Conservation (phyloP, 92 coral and sea anemone genomes). For the Montipora capitata region DNA sequence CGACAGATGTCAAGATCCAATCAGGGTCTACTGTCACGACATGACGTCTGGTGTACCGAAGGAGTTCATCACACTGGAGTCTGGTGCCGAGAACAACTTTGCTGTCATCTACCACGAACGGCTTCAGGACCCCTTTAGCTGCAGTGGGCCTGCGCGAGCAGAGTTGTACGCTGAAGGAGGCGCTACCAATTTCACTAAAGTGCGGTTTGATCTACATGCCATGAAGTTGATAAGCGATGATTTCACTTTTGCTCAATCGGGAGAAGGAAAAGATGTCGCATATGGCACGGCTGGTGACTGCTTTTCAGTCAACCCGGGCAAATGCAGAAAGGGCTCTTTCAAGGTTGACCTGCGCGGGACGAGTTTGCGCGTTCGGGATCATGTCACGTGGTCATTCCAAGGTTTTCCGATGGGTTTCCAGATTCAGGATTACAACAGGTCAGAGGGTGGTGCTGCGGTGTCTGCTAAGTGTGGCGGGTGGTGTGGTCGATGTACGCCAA, state of each 20-base stretch:
- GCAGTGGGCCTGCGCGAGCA: slow-evolving; percentile 81
- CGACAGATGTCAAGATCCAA: slow-evolving; percentile 87
- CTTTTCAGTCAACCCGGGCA: slow-evolving; percentile 89
- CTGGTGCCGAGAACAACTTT: slow-evolving; percentile 89
- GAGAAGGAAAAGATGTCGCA: slow-evolving; percentile 75
- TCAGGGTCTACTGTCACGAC: slow-evolving; percentile 89
- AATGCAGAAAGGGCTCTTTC: slow-evolving; percentile 94
- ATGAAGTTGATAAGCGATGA: slow-evolving; percentile 81
- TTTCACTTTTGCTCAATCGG: slow-evolving; percentile 76
- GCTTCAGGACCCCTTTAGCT: slow-evolving; percentile 87
- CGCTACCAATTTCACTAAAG: slow-evolving; percentile 81
- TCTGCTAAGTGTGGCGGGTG: slow-evolving; percentile 98
- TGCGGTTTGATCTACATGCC: slow-evolving; percentile 81
- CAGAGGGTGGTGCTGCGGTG: slow-evolving; percentile 70
- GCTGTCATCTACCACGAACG: slow-evolving; percentile 87
- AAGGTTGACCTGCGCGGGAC: slow-evolving; percentile 95
- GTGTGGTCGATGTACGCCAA: slow-evolving; percentile 94
- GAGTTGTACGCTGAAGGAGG: slow-evolving; percentile 88
- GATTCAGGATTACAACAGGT: slow-evolving; percentile 87
- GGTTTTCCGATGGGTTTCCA: slow-evolving; percentile 87
- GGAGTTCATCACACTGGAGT: slow-evolving; percentile 86
- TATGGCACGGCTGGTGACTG: slow-evolving; percentile 99
- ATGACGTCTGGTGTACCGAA: slow-evolving; percentile 77
- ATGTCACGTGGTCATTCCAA: slow-evolving; percentile 89
- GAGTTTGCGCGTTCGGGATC: slow-evolving; percentile 76